Evolutionary conservation across 2,797 vertebrate genomes (phyloP), one percentile per base, ranked within the genome.

Genomic region (Gobio occitaniae): DNA sequence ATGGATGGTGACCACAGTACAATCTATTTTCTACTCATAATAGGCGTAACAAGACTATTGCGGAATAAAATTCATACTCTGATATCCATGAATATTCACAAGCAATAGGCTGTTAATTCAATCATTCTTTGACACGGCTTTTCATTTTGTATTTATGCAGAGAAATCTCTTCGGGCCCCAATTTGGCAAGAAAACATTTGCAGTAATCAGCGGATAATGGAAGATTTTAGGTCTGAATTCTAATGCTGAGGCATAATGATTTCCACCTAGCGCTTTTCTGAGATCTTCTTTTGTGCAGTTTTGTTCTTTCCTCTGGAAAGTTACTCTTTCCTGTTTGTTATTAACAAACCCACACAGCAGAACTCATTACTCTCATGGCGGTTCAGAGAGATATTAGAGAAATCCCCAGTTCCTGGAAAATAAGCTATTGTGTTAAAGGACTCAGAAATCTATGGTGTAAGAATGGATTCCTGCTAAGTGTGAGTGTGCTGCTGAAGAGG

Each of bases 121-220:
- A 75, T 88, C 52, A 80, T 50, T 83, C 29, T 65, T 52, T 84
- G 77, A 79, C 75, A 54, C 16, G 2, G 65, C 74, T 71, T 78
- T 82, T 86, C 78, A 69, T 86, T 86, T 84, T 80, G 61, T 82
- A 82, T 86, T 86, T 76, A 77, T 82, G 79, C 65, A 15, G 71
- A 47, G 79, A 82, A 80, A 61, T 77, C 71, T 86, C 84, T 76
- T 47, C 6, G 54, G 84, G 71, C 50, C 47, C 32, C 32, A 68
- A 76, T 86, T 70, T 77, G 36, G 72, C 84, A 76, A 76, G 78
- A 82, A 76, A 75, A 77, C 78, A 75, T 68, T 81, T 82, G 63
- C 50, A 9, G 63, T 82, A 86, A 86, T 86, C 84, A 77, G 61
- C 3, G 29, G 59, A 86, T 86, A 77, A 81, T 82, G 25, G 44